Percentiles rank a stretch among this genome's conserved stretches.
Evolutionary conservation across 2,797 vertebrate species (phyloP).

Genomic region (Diglossa cyanea): DNA sequence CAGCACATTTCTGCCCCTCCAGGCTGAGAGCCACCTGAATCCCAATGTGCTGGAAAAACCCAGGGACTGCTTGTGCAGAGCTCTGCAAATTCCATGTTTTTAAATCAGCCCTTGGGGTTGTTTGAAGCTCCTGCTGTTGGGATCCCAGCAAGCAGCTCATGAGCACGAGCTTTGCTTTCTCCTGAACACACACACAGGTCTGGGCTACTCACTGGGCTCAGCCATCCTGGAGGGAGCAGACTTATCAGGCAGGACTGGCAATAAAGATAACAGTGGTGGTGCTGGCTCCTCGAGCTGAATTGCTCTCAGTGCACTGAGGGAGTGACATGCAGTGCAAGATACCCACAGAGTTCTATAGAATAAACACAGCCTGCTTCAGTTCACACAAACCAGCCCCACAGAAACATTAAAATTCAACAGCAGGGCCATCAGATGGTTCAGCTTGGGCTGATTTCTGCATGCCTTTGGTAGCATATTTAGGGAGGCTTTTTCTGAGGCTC

Average conservation of each 20-base stretch:
- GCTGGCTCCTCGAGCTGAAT: neutral
- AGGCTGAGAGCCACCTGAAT: neutral
- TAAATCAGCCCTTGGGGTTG: neutral
- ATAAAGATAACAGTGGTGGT: neutral
- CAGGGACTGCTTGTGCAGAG: neutral
- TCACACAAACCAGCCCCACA: neutral
- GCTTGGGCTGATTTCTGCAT: neutral
- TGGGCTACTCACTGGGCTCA: neutral
- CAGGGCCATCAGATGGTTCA: neutral
- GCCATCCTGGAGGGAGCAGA: neutral
- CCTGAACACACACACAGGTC: neutral
- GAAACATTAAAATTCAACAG: neutral
- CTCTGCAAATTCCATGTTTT: neutral
- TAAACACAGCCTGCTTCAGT: neutral
- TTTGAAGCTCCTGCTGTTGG: accelerated
- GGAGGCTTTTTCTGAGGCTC: neutral
- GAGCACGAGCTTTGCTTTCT: neutral
- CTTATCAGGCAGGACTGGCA: neutral
- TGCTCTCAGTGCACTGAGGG: neutral
- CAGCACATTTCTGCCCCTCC: neutral
- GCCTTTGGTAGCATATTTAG: neutral
- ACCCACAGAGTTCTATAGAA: neutral
- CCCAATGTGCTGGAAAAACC: neutral
- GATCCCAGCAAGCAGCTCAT: neutral
- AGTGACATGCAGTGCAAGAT: neutral